These are phyloP conservation scores for Hypomesus transpacificus DNA, from an alignment of 2,113 vertebrate genomes.

Conservation along the genomic window DNA sequence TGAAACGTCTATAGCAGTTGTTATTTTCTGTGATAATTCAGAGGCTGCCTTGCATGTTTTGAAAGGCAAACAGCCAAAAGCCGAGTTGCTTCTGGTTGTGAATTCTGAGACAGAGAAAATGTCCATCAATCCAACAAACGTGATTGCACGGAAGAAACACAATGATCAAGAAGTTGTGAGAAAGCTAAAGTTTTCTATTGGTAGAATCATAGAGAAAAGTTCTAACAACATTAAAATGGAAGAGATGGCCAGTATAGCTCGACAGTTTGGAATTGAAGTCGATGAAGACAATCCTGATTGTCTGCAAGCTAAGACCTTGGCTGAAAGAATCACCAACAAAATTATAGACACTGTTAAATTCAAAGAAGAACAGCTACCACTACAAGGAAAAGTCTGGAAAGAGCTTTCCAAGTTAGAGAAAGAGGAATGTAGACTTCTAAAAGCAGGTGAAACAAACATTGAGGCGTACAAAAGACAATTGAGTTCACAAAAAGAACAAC, in stretches of 20 bases:
- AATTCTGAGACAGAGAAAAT: slow-evolving; percentile 10
- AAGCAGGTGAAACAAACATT: slow-evolving; percentile 13
- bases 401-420: slow-evolving; percentile 45
- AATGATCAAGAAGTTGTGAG: slow-evolving; percentile 40
- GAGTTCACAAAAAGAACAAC: slow-evolving; percentile 4
- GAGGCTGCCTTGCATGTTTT: slow-evolving; percentile 45
- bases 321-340: slow-evolving; percentile 2
- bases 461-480: slow-evolving; percentile 38
- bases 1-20: slow-evolving; percentile 63
- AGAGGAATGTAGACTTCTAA: slow-evolving; percentile 37
- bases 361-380: slow-evolving; percentile 38
- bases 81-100: slow-evolving; percentile 39
- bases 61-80: slow-evolving; percentile 16
- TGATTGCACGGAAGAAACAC: slow-evolving; percentile 21
- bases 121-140: slow-evolving; percentile 17
- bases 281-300: slow-evolving; percentile 43
- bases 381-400: slow-evolving; percentile 43
- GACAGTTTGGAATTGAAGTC: slow-evolving; percentile 17
- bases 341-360: slow-evolving; percentile 29
- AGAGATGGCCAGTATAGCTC: slow-evolving; percentile 29
- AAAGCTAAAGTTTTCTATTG: slow-evolving; percentile 9
- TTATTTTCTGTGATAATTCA: slow-evolving; percentile 61
- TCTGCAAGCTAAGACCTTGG: slow-evolving; percentile 23
- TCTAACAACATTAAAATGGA: slow-evolving; percentile 14
- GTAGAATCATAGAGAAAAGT: slow-evolving; percentile 6